phyloP scores from a whole-genome alignment of 2,888 invertebrate species.

The Choreutis nemorana region DNA sequence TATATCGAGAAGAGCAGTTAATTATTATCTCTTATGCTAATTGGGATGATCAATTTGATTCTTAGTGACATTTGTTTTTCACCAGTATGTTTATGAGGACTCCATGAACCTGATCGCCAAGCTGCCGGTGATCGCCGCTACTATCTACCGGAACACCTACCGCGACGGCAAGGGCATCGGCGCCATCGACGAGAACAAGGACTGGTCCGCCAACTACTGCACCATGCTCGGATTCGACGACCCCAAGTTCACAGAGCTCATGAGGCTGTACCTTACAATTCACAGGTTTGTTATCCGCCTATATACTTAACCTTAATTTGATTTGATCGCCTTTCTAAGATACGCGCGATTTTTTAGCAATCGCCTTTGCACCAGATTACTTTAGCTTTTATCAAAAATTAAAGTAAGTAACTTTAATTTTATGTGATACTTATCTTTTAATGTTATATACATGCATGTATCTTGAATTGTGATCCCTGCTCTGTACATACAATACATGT shows the following conservation, averaged over 20 bases:
- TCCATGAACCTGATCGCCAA: slow-evolving; percentile 95
- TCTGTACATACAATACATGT: no score
- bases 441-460: neutral
- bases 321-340: no score
- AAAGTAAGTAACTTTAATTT: no score
- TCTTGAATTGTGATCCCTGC: no score
- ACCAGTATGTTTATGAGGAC: slow-evolving; percentile 84
- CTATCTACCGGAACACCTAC: slow-evolving; percentile 91
- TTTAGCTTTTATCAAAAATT: no score
- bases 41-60: no score
- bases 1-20: neutral
- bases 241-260: slow-evolving; percentile 84
- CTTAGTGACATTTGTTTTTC: slow-evolving; percentile 4
- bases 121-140: slow-evolving; percentile 91
- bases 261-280: slow-evolving; percentile 92
- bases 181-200: slow-evolving; percentile 87
- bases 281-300: slow-evolving; percentile 79
- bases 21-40: neutral
- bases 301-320: no score
- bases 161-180: slow-evolving; percentile 87
- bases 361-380: no score
- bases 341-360: no score
- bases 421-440: neutral
- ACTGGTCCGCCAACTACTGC: slow-evolving; percentile 93
- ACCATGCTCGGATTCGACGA: slow-evolving; percentile 91